A percentile compares a stretch with the other conserved stretches of the same genome.
phyloP scores from a whole-genome alignment of 2,888 invertebrate species.

The Ceraclea dissimilis region DNA sequence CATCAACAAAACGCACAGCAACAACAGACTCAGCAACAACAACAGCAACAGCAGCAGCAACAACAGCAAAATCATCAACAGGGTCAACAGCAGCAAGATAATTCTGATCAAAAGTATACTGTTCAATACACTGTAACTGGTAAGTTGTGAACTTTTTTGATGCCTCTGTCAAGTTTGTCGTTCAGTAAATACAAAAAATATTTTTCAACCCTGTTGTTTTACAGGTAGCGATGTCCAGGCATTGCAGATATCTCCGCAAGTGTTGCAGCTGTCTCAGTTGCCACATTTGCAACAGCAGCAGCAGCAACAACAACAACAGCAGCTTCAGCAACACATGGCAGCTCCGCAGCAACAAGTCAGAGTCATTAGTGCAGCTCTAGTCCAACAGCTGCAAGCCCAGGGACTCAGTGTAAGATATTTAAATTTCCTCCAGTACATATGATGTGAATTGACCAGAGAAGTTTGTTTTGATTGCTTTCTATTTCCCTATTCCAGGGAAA shows the following conservation, averaged over 20 bases:
- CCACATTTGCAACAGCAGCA: conserved; percentile 32
- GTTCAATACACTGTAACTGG: conserved; percentile 21
- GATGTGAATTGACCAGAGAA: too few species aligned
- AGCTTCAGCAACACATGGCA: conserved; percentile 40
- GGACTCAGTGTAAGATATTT: conserved; percentile 40
- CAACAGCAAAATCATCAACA: conserved; percentile 28
- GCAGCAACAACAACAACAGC: conserved; percentile 39
- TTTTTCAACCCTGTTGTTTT: background rate
- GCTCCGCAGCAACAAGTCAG: conserved; percentile 50
- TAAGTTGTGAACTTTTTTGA: background rate
- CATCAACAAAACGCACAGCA: conserved; percentile 32
- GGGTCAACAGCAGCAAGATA: conserved; percentile 16
- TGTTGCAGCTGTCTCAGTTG: conserved; percentile 12
- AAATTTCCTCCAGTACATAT: background rate
- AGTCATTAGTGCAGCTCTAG: conserved; percentile 51
- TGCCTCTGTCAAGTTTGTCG: too few species aligned
- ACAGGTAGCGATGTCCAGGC: conserved; percentile 15
- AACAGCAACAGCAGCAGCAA: conserved; percentile 33
- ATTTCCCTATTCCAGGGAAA: conserved; percentile 36
- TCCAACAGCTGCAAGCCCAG: conserved; percentile 51
- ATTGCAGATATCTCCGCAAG: conserved; percentile 12
- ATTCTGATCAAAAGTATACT: conserved; percentile 16
- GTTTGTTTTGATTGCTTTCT: background rate
- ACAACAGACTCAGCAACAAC: conserved; percentile 33
- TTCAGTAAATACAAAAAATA: too few species aligned